Conservation (phyloP, 2,797 vertebrate genomes). For the Leucoraja ocellata region DNA sequence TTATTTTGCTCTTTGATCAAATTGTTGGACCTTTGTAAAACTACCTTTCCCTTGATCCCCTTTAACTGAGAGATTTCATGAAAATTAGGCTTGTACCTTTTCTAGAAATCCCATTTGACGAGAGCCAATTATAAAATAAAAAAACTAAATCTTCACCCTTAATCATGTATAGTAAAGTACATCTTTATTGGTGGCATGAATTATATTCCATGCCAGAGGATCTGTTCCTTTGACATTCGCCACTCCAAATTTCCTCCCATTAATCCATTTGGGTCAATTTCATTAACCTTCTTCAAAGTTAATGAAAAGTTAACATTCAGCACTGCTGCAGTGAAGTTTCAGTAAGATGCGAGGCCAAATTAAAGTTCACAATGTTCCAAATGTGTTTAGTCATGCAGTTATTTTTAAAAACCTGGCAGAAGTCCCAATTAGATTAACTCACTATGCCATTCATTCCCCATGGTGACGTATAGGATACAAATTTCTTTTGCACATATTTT, state of each 20-base stretch:
- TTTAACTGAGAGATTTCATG: neutral
- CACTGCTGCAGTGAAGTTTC: neutral
- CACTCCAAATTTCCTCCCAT: too few relatives aligned
- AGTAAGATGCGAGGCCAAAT: neutral
- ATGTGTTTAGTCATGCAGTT: slow-evolving; percentile 19
- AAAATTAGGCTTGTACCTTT: neutral
- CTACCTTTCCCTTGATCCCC: neutral
- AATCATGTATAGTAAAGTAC: too few relatives aligned
- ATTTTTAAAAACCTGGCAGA: slow-evolving; percentile 25
- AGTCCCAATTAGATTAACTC: slow-evolving; percentile 22
- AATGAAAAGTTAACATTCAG: neutral
- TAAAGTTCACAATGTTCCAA: slow-evolving; percentile 18
- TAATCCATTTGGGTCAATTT: neutral
- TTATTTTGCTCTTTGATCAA: neutral
- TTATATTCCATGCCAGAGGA: too few relatives aligned
- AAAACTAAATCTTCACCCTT: too few relatives aligned
- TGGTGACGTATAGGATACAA: neutral
- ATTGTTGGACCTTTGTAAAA: neutral
- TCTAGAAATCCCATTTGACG: neutral
- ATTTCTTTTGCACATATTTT: neutral
- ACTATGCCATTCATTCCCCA: neutral
- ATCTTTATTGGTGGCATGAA: too few relatives aligned
- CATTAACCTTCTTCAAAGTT: neutral
- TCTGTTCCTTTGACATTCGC: too few relatives aligned
- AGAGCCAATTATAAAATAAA: neutral